Evolutionary conservation across 2,888 invertebrate genomes (phyloP), one percentile per base, ranked within the genome.

Genomic region (Eupelmus urozonus): DNA sequence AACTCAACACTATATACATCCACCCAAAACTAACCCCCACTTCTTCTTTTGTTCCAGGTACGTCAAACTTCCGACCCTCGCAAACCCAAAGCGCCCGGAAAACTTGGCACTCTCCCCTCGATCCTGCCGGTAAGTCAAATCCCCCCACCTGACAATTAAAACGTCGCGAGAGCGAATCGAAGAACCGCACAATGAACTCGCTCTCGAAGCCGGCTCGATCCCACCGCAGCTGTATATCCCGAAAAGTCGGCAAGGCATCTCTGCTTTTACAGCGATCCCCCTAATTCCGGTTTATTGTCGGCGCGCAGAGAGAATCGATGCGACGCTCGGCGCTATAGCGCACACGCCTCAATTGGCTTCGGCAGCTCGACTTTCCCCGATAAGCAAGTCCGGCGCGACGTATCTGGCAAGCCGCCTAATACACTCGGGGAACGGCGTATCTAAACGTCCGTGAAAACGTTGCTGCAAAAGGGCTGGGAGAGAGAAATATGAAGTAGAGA

Each of bases 371-470:
- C 53, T 57, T 49, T 34, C 18, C 51, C 73, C 63, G 81, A 82
- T 82, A 82, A 82, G 81, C 82, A 81, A 80, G 80, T 78, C 79
- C 75, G 62, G 7, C 42, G 25, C 18, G 23, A 18, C 45, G 13
- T 62, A 45, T 63, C 63, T 73, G 72, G 72, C 73, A 57, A 18
- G 16, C 34, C 20, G 74, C 59, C 74, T 74, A 74, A 74, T 60
- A 34, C n/a, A 66, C 23, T 20, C 18, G 11, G 20, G 2, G 20
- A 16, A 2, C 57, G 51, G 76, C 79, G 2, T 84, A 85, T 85
- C 85, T 83, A 82, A 85, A 84, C 66, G 78, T 63, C 81, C 81
- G 81, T 83, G 82, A 79, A 83, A 82, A 77, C 59, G 59, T 49
- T 13, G 25, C 78, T 57, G 67, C 40, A 63, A 74, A 72, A 57